A percentile compares a stretch with the other conserved stretches of the same genome.
phyloP scores from a whole-genome alignment of 1,140 invertebrate genomes.

The Cepaea nemoralis region DNA sequence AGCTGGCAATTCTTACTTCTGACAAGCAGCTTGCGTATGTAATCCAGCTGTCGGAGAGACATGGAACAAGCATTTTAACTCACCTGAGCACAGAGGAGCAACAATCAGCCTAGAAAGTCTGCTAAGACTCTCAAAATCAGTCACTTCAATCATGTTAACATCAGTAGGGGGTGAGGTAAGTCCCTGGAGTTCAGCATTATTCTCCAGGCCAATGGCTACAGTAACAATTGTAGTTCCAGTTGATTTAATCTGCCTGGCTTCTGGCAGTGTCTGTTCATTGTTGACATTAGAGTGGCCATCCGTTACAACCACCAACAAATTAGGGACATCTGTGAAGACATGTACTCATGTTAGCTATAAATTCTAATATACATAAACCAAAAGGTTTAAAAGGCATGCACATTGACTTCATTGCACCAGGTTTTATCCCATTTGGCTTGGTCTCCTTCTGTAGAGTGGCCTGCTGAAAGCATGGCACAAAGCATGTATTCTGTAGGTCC shows the following conservation, averaged over 20 bases:
- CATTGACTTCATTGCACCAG: too few species aligned
- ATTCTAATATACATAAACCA: too few species aligned
- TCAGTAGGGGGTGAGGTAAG: constrained; percentile 59
- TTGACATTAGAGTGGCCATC: constrained; percentile 67
- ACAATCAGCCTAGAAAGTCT: constrained; percentile 55
- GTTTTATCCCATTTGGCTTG: too few species aligned
- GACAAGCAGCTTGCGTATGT: too few species aligned
- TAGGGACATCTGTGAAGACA: constrained; percentile 55
- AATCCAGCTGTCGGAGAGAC: too few species aligned
- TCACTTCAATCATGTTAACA: constrained; percentile 61
- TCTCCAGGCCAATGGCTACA: constrained; percentile 58
- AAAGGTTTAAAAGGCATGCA: too few species aligned
- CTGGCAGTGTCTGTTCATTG: constrained; percentile 59
- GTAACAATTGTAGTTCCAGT: constrained; percentile 63
- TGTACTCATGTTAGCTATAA: neutral
- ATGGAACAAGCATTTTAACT: too few species aligned
- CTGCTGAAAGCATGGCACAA: too few species aligned
- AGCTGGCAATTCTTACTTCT: too few species aligned
- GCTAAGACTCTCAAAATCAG: constrained; percentile 56
- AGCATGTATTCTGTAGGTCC: too few species aligned
- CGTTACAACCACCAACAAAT: constrained; percentile 63
- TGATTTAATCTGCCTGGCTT: constrained; percentile 57
- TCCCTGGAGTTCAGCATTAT: constrained; percentile 54
- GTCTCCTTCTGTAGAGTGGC: too few species aligned
- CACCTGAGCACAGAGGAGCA: constrained; percentile 61